Base-by-base conservation (phyloP, 2,113 vertebrate species). In the Lepisosteus osseus region DNA sequence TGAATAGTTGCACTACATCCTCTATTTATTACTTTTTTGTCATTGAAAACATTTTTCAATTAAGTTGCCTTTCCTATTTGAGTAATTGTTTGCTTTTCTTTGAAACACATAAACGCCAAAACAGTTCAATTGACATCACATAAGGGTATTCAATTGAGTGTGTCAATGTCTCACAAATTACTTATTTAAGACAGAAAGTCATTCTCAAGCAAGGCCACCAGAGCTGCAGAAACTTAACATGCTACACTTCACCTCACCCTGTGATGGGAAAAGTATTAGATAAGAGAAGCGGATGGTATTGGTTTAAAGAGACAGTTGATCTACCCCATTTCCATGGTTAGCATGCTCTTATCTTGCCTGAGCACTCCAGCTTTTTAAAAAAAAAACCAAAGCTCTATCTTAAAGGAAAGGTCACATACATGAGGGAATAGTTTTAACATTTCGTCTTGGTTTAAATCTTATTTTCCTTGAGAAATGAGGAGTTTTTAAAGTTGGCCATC, bases 311-410 rank as follows among this genome's bases (percentile, higher is more conserved):
- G 51, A 54, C 15, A 17, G 9, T 68, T 45, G 44, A 3, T 17
- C 66, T 68, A 54, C 6, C 66, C 44, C 45, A 45, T 44, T 66
- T 47, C 42, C 2, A 29, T 29, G 3, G 4, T 29, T 8, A 15
- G 4, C 64, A 66, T 44, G 47, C 47, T 51, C n/a, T 66, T 47
- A 66, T 66, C 64, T 47, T 2, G 42, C n/a, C 64, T 47, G 42
- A 66, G 15, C 64, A 66, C 43, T 44, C 63, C 6, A 45, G 64
- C 64, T n/a, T 41, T 13, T 14, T n/a, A 13, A 66, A n/a, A 66
- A 66, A 65, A 43, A 44, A 9, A 14, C 9, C 8, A 44, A 9
- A 65, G 42, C 8, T 17, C 8, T 47, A 66, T 55, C 12, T 66
- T 47, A 44, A 42, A 14, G 3, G 42, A 66, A 66, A 66, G 42